Percentiles rank a stretch among this genome's conserved stretches.
Conservation (phyloP, 2,888 invertebrate species). For the Cyclophora albipunctata region DNA sequence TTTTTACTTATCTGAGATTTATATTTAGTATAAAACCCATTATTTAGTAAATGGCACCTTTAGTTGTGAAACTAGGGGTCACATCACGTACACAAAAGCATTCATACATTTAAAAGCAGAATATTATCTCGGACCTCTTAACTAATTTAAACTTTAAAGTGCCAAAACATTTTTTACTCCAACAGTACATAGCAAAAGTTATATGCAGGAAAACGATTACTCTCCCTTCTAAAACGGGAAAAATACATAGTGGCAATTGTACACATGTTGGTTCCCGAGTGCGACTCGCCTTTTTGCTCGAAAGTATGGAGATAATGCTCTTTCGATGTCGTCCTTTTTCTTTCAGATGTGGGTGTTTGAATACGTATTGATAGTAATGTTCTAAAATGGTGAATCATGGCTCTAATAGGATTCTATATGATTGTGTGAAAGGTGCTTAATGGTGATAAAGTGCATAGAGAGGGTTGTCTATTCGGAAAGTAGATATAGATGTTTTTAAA, state of each 20-base stretch:
- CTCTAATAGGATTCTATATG: slow-evolving; percentile 4
- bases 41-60: too few species aligned
- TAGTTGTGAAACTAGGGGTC: too few species aligned
- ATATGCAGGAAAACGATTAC: slow-evolving; percentile 53
- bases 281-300: slow-evolving; percentile 37
- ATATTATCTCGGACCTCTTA: background rate
- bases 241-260: slow-evolving; percentile 56
- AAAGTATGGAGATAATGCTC: slow-evolving; percentile 45
- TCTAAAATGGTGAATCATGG: slow-evolving; percentile 13
- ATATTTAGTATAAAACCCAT: too few species aligned
- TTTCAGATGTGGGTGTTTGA: slow-evolving; percentile 24
- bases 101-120: too few species aligned
- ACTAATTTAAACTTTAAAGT: background rate
- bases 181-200: slow-evolving; percentile 26
- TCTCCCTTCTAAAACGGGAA: slow-evolving; percentile 32
- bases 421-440: too few species aligned
- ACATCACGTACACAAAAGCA: too few species aligned
- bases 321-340: slow-evolving; percentile 46
- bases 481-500: too few species aligned
- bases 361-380: slow-evolving; percentile 19
- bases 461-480: too few species aligned
- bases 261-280: slow-evolving; percentile 52
- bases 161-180: slow-evolving; percentile 7
- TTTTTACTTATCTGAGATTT: too few species aligned
- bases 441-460: too few species aligned